phyloP scores from a whole-genome alignment of 2,888 invertebrate genomes.

The Syritta pipiens region DNA sequence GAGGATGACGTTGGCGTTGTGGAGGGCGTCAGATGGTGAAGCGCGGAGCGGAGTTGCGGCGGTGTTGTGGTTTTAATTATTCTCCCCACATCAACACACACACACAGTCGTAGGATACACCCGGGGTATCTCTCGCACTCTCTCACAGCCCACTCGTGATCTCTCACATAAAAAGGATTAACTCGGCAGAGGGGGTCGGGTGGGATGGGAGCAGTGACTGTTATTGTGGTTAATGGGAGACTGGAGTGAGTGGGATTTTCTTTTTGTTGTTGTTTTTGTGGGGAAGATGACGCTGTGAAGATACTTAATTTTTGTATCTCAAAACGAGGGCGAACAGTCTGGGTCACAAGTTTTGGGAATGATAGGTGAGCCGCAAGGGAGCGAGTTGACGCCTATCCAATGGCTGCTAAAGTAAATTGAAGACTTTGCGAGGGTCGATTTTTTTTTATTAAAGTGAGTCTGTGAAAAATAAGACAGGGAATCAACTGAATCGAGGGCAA shows the following conservation, averaged over 20 bases:
- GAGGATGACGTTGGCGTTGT: too few species aligned
- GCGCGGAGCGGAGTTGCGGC: too few species aligned
- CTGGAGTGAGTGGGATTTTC: conserved; percentile 24
- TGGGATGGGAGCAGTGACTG: conserved; percentile 21
- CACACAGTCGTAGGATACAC: neutral
- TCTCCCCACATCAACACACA: conserved; percentile 15
- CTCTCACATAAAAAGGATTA: conserved; percentile 55
- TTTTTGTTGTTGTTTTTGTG: too few species aligned
- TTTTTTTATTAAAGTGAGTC: too few species aligned
- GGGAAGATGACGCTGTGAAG: conserved; percentile 33
- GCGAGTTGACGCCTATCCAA: too few species aligned
- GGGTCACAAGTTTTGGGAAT: too few species aligned
- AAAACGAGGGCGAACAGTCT: too few species aligned
- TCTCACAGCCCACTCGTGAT: conserved; percentile 52
- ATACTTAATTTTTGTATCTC: conserved; percentile 18
- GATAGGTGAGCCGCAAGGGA: too few species aligned
- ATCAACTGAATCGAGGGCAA: too few species aligned
- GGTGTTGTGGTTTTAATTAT: conserved; percentile 67
- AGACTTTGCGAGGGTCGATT: too few species aligned
- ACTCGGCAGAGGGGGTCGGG: conserved; percentile 1
- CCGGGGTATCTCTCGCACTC: neutral
- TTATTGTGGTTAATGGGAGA: conserved; percentile 60
- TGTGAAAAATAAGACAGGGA: too few species aligned
- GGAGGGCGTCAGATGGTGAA: conserved; percentile 43
- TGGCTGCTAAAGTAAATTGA: too few species aligned